These are phyloP conservation scores for Linnaemya tessellans DNA, from an alignment of 2,888 invertebrate genomes.

Conservation along the genomic window DNA sequence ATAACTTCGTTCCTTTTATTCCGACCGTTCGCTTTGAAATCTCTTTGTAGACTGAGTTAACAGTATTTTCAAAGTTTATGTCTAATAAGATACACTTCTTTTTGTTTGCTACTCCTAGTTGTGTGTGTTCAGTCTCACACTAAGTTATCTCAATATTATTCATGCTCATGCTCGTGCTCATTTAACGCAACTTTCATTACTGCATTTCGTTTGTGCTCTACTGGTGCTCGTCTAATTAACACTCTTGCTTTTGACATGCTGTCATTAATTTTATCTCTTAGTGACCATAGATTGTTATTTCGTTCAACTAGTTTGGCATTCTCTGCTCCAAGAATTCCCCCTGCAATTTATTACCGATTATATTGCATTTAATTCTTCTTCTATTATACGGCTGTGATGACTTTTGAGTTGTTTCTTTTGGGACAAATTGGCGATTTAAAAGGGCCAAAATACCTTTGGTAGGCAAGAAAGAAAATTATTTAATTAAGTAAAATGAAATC, in stretches of 20 bases:
- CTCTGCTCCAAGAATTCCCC: neutral
- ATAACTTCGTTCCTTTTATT: conserved; percentile 15
- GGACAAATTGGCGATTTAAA: too few species aligned
- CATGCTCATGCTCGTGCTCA: conserved; percentile 70
- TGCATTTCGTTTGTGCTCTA: conserved; percentile 42
- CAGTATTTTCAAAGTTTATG: conserved; percentile 60
- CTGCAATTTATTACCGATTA: neutral
- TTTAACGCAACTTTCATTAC: conserved; percentile 28
- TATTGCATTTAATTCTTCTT: conserved; percentile 13
- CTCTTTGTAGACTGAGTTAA: conserved; percentile 70
- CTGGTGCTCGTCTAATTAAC: neutral
- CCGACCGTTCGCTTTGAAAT: conserved; percentile 70
- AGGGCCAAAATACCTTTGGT: too few species aligned
- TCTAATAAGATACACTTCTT: conserved; percentile 69
- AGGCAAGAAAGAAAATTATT: too few species aligned
- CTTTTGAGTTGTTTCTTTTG: too few species aligned
- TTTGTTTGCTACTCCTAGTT: conserved; percentile 28
- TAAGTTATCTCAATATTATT: conserved; percentile 63
- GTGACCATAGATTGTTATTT: neutral
- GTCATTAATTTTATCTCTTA: neutral
- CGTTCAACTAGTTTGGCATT: neutral
- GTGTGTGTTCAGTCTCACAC: conserved; percentile 47
- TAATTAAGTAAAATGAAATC: too few species aligned
- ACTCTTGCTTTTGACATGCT: conserved; percentile 33
- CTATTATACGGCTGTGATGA: neutral